A percentile compares a stretch with the other conserved stretches of the same genome.
phyloP scores from a whole-genome alignment of 2,888 invertebrate species.

The Sphinx pinastri region DNA sequence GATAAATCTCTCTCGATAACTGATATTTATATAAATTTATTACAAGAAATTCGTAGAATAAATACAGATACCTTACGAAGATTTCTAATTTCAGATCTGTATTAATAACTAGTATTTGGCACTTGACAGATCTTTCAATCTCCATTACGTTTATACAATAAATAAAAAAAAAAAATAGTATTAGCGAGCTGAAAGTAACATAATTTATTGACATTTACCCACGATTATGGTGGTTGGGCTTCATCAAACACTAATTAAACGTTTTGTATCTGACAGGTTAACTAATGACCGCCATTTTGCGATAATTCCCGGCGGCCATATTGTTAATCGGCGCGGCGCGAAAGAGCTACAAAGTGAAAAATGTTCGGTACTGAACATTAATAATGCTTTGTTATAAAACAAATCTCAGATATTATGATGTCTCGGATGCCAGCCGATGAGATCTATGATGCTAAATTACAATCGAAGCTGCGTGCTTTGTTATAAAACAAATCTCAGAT shows the following conservation, averaged over 20 bases:
- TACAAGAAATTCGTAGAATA: not conserved
- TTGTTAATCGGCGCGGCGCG: slow-evolving; percentile 28
- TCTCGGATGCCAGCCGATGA: slow-evolving; percentile 4
- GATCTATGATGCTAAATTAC: slow-evolving; percentile 7
- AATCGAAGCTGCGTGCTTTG: not conserved
- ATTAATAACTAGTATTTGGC: not conserved
- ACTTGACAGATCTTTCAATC: not conserved
- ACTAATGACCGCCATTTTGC: slow-evolving; percentile 37
- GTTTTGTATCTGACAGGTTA: slow-evolving; percentile 33
- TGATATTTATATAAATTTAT: not conserved
- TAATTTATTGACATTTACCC: slow-evolving; percentile 35
- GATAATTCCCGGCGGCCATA: slow-evolving; percentile 35
- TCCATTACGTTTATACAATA: slow-evolving; percentile 1
- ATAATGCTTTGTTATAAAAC: slow-evolving; percentile 32
- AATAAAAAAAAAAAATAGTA: not conserved
- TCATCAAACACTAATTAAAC: slow-evolving; percentile 38
- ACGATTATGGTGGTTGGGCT: slow-evolving; percentile 24
- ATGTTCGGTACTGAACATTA: slow-evolving; percentile 29
- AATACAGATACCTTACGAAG: not conserved
- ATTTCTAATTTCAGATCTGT: not conserved
- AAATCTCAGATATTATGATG: slow-evolving; percentile 25
- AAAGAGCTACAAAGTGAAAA: slow-evolving; percentile 7
- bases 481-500: slow-evolving; percentile 25
- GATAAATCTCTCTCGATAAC: not conserved
- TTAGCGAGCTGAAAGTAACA: not conserved